A percentile compares a stretch with the other conserved stretches of the same genome.
phyloP scores from a whole-genome alignment of 2,888 invertebrate species.

The Mystacides longicornis region DNA sequence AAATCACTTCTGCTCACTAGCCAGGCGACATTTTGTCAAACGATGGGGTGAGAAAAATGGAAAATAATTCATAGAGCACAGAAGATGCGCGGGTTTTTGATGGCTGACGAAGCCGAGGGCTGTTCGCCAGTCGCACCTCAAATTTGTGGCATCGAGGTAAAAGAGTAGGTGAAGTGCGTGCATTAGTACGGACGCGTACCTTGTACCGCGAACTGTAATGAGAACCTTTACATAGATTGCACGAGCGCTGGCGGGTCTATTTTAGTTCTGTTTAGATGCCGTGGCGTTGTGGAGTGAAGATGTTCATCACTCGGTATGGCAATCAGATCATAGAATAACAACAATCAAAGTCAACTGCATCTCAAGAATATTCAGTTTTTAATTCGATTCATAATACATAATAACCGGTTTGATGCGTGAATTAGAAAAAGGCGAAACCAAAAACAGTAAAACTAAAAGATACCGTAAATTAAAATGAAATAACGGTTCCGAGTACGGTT shows the following conservation, averaged over 20 bases:
- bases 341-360: no score
- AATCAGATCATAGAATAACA: no score
- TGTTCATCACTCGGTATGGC: no score
- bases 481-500: no score
- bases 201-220: background rate
- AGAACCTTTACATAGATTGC: constrained; percentile 7
- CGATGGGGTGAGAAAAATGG: constrained; percentile 19
- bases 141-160: constrained; percentile 13
- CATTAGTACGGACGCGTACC: background rate
- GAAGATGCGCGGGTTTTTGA: background rate
- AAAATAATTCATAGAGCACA: constrained; percentile 15
- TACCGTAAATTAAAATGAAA: no score
- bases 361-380: no score
- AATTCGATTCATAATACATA: no score
- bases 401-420: no score
- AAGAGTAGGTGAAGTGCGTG: constrained; percentile 3
- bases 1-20: constrained; percentile 17
- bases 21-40: background rate
- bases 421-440: no score
- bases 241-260: constrained; percentile 9
- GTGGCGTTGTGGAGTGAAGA: no score
- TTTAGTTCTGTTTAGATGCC: no score
- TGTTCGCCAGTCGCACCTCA: background rate
- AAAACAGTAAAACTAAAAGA: no score
- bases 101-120: constrained; percentile 1